These are phyloP conservation scores for Littorina saxatilis DNA, from an alignment of 1,140 invertebrate genomes.

Conservation along the genomic window DNA sequence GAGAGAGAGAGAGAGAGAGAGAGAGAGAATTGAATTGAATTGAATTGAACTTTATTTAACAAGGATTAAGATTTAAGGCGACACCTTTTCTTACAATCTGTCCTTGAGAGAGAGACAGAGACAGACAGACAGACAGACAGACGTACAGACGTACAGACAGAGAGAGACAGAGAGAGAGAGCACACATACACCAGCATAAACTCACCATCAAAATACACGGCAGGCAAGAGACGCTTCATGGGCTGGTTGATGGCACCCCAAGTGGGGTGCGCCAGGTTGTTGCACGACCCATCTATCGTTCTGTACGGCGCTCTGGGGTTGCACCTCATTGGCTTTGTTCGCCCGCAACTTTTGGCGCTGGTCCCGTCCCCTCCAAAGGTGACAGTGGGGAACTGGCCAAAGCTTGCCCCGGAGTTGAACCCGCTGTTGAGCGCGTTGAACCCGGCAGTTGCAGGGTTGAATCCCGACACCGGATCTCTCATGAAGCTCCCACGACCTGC, in stretches of 20 bases:
- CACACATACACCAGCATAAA: too few relatives aligned
- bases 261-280: slow-evolving; percentile 88
- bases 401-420: not conserved
- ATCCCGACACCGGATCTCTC: not conserved
- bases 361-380: not conserved
- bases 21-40: too few relatives aligned
- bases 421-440: not conserved
- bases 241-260: slow-evolving; percentile 88
- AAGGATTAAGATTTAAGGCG: too few relatives aligned
- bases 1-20: too few relatives aligned
- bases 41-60: too few relatives aligned
- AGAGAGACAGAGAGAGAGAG: too few relatives aligned
- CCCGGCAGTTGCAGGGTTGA: not conserved
- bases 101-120: too few relatives aligned
- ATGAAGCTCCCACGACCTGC: not conserved
- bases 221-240: slow-evolving; percentile 82
- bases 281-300: slow-evolving; percentile 87
- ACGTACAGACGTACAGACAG: too few relatives aligned
- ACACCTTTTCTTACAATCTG: too few relatives aligned
- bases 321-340: slow-evolving; percentile 38
- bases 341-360: not conserved
- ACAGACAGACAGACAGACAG: too few relatives aligned
- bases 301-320: slow-evolving; percentile 42
- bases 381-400: not conserved
- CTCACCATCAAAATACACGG: slow-evolving; percentile 44